A percentile compares a stretch with the other conserved stretches of the same genome.
These are phyloP conservation scores for Polyommatus iphigenia DNA, from an alignment of 2,888 invertebrate genomes.

Conservation along the genomic window DNA sequence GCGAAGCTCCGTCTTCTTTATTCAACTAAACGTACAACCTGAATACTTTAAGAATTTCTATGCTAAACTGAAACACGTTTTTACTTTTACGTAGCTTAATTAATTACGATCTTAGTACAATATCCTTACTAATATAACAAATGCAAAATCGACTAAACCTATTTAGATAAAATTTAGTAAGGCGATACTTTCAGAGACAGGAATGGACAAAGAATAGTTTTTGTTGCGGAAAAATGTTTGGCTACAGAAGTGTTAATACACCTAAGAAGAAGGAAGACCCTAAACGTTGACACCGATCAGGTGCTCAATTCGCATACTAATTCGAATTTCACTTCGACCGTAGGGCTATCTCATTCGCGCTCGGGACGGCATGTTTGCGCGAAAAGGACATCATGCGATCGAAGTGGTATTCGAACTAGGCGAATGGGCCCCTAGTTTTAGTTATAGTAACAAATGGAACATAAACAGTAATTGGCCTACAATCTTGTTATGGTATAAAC, in stretches of 20 bases:
- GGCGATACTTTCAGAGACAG: neutral
- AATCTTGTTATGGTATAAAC: constrained; percentile 20
- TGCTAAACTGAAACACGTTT: neutral
- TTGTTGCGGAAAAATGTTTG: too few relatives aligned
- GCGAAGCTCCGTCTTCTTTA: constrained; percentile 3
- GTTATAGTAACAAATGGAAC: neutral
- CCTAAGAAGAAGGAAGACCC: neutral
- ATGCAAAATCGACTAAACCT: neutral
- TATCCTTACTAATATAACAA: neutral
- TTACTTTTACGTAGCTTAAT: neutral
- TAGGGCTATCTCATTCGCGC: too few relatives aligned
- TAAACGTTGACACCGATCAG: neutral
- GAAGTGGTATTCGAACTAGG: neutral
- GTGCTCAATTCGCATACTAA: too few relatives aligned
- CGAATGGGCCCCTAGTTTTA: neutral
- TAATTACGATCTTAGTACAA: neutral
- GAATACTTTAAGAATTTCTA: neutral
- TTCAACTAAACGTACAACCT: neutral
- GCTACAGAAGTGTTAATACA: too few relatives aligned
- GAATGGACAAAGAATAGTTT: neutral
- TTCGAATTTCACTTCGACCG: neutral
- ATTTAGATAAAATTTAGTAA: neutral
- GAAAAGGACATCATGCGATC: neutral
- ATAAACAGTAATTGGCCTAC: neutral
- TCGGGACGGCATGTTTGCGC: neutral